Conservation (phyloP, 2,113 vertebrate genomes). For the Tragelaphus scriptus region DNA sequence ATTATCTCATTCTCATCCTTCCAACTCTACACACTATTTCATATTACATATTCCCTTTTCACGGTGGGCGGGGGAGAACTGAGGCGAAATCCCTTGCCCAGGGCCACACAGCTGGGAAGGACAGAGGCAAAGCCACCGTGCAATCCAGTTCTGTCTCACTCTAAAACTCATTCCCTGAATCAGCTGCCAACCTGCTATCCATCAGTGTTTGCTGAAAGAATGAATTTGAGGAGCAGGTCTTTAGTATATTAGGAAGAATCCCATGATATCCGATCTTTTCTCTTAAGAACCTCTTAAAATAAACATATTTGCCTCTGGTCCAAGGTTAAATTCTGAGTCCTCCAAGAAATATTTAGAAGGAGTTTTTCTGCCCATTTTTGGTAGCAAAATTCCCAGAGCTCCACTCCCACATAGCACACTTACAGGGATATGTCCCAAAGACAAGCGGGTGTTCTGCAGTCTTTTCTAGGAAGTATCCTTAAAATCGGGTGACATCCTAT, state of each 20-base stretch:
- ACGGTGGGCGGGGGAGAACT: neutral
- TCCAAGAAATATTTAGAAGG: conserved; percentile 41
- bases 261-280: neutral
- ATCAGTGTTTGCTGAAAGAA: conserved; percentile 33
- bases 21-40: neutral
- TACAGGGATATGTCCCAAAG: neutral
- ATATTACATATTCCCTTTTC: neutral
- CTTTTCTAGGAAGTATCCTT: conserved; percentile 43
- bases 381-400: conserved; percentile 41
- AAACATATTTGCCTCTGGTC: conserved; percentile 47
- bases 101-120: neutral
- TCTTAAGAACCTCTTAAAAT: conserved; percentile 47
- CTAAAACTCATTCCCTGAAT: neutral
- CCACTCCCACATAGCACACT: neutral
- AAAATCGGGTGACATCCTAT: neutral
- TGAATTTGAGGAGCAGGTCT: neutral
- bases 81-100: neutral
- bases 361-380: conserved; percentile 64
- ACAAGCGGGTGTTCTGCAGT: neutral
- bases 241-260: conserved; percentile 24
- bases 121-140: neutral
- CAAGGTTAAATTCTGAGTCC: conserved; percentile 58
- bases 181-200: neutral
- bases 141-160: neutral
- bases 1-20: neutral